These are phyloP conservation scores for Glossosoma conforme DNA, from an alignment of 1,140 invertebrate species.

Conservation along the genomic window DNA sequence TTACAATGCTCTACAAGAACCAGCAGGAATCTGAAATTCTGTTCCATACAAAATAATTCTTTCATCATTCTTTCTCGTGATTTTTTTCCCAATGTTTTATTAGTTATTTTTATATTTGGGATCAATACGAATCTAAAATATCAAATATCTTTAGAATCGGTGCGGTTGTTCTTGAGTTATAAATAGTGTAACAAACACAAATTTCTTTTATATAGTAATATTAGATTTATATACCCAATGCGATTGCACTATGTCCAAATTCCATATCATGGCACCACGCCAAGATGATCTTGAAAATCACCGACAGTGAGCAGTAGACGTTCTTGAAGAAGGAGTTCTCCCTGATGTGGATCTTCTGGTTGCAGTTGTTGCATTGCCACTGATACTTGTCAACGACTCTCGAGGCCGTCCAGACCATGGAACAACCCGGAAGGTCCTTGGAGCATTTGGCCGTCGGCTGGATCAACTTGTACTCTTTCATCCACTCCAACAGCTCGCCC, in stretches of 20 bases:
- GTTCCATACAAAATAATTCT: no score
- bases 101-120: no score
- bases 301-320: slow-evolving; percentile 19
- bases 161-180: no score
- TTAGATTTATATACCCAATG: slow-evolving; percentile 20
- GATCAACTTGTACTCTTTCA: slow-evolving; percentile 25
- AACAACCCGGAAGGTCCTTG: slow-evolving; percentile 13
- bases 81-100: no score
- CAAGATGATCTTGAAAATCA: slow-evolving; percentile 25
- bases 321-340: slow-evolving; percentile 31
- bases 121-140: no score
- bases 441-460: slow-evolving; percentile 13
- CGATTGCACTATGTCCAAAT: slow-evolving; percentile 14
- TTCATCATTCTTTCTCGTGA: no score
- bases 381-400: slow-evolving; percentile 30
- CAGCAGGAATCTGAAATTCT: no score
- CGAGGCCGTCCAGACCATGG: slow-evolving; percentile 12
- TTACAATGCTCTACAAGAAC: no score
- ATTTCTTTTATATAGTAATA: no score
- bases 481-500: slow-evolving; percentile 25
- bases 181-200: no score
- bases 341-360: slow-evolving; percentile 23
- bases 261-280: slow-evolving; percentile 30
- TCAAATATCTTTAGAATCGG: no score
- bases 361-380: slow-evolving; percentile 27